Evolutionary conservation across 2,113 vertebrate species (phyloP).

Genomic region (Poeciliopsis turrubarensis): DNA sequence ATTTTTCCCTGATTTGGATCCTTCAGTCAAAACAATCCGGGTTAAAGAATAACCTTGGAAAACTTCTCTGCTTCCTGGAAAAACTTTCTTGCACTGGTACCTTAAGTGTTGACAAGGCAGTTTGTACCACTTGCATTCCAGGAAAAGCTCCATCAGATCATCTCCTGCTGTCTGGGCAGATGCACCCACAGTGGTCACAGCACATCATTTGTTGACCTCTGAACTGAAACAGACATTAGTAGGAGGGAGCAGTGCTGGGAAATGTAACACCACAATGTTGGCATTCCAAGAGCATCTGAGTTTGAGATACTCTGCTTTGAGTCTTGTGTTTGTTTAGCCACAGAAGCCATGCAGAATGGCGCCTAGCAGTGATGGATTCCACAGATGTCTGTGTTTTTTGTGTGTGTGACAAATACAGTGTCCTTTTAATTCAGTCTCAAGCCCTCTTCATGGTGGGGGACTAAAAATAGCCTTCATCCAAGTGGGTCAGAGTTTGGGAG

Average conservation of each 20-base stretch:
- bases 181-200: constrained; percentile 28
- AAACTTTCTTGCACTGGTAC: neutral
- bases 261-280: constrained; percentile 71
- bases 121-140: constrained; percentile 6
- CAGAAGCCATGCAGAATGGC: constrained; percentile 41
- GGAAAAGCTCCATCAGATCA: neutral
- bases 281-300: constrained; percentile 67
- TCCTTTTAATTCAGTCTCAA: constrained; percentile 8
- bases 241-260: constrained; percentile 55
- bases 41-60: neutral
- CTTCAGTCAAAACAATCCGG: neutral
- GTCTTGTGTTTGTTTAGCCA: constrained; percentile 57
- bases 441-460: constrained; percentile 2
- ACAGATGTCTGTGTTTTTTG: constrained; percentile 46
- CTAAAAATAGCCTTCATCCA: constrained; percentile 49
- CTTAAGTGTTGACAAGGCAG: constrained; percentile 4
- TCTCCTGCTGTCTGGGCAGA: constrained; percentile 6
- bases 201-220: constrained; percentile 58
- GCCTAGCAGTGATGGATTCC: constrained; percentile 58
- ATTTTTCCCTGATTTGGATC: neutral
- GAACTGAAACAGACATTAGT: constrained; percentile 51
- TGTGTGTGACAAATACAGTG: constrained; percentile 29
- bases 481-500: constrained; percentile 35
- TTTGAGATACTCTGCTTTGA: constrained; percentile 43
- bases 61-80: too few relatives aligned